Evolutionary conservation across 92 coral and sea anemone genomes (phyloP).

Genomic region (Palythoa grandiflora): DNA sequence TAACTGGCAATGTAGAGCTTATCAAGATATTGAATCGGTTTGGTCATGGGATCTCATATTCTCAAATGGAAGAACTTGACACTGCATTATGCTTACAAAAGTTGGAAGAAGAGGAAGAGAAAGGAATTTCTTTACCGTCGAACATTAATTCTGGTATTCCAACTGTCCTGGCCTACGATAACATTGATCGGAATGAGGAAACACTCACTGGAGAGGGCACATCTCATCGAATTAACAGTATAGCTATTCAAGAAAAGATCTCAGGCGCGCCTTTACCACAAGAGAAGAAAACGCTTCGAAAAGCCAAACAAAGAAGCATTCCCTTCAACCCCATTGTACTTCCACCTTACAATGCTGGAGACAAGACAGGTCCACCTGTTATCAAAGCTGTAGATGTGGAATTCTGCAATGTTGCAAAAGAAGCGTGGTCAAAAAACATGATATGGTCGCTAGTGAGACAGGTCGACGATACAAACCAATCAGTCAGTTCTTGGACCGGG

Average conservation of each 20-base stretch:
- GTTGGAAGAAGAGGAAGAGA: slow-evolving; percentile 58
- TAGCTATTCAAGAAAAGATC: slow-evolving; percentile 64
- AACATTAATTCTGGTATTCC: slow-evolving; percentile 48
- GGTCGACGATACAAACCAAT: slow-evolving; percentile 34
- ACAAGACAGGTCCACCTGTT: slow-evolving; percentile 30
- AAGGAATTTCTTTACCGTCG: slow-evolving; percentile 57
- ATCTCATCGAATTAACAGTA: slow-evolving; percentile 67
- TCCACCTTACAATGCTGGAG: slow-evolving; percentile 57
- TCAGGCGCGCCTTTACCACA: slow-evolving; percentile 44
- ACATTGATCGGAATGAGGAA: slow-evolving; percentile 67
- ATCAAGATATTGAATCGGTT: slow-evolving; percentile 44
- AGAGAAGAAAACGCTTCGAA: slow-evolving; percentile 12
- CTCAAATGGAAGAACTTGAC: slow-evolving; percentile 60
- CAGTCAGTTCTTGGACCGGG: slow-evolving; percentile 70
- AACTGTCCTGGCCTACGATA: slow-evolving; percentile 66
- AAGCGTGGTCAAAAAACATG: slow-evolving; percentile 42
- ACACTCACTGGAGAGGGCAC: slow-evolving; percentile 67
- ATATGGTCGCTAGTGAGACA: slow-evolving; percentile 50
- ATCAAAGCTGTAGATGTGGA: slow-evolving; percentile 41
- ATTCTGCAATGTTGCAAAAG: slow-evolving; percentile 21
- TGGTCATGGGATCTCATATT: slow-evolving; percentile 49
- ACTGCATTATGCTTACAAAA: slow-evolving; percentile 60
- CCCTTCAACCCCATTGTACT: slow-evolving; percentile 27
- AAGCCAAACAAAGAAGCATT: slow-evolving; percentile 55
- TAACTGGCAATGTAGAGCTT: slow-evolving; percentile 63